phyloP scores from a whole-genome alignment of 2,797 vertebrate species.

The Ptychadena robeensis region DNA sequence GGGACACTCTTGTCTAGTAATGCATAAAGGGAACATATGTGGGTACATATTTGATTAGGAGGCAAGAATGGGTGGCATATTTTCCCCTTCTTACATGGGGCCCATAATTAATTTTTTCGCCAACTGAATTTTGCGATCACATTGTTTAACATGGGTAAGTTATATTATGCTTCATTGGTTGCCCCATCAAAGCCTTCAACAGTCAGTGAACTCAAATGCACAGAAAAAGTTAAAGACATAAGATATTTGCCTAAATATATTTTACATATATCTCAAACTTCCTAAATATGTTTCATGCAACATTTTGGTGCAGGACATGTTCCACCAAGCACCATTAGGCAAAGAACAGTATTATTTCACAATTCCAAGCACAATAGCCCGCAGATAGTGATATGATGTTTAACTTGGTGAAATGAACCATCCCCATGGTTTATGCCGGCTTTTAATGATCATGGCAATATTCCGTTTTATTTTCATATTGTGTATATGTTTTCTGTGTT shows the following conservation, averaged over 20 bases:
- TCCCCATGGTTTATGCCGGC: background rate
- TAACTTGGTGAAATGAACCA: conserved; percentile 7
- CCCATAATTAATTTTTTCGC: too few relatives aligned
- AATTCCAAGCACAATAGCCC: background rate
- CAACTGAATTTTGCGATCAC: too few relatives aligned
- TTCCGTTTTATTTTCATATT: background rate
- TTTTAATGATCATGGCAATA: conserved; percentile 5
- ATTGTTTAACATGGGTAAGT: too few relatives aligned
- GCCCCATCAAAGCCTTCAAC: background rate
- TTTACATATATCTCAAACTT: background rate
- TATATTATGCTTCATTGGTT: background rate
- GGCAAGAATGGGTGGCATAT: too few relatives aligned
- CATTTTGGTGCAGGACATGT: background rate
- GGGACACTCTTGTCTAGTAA: too few relatives aligned
- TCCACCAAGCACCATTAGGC: background rate
- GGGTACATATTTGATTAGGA: too few relatives aligned
- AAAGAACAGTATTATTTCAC: background rate
- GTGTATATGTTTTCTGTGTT: background rate
- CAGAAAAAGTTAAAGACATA: too few relatives aligned
- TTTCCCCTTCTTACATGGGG: too few relatives aligned
- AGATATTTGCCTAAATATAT: background rate
- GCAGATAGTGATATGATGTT: background rate
- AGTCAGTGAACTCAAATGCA: background rate
- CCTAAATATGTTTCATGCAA: background rate
- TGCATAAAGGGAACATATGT: too few relatives aligned